Evolutionary conservation across 2,113 vertebrate species (phyloP), one percentile per base, ranked within the genome.

Genomic region (Stictonetta naevosa): DNA sequence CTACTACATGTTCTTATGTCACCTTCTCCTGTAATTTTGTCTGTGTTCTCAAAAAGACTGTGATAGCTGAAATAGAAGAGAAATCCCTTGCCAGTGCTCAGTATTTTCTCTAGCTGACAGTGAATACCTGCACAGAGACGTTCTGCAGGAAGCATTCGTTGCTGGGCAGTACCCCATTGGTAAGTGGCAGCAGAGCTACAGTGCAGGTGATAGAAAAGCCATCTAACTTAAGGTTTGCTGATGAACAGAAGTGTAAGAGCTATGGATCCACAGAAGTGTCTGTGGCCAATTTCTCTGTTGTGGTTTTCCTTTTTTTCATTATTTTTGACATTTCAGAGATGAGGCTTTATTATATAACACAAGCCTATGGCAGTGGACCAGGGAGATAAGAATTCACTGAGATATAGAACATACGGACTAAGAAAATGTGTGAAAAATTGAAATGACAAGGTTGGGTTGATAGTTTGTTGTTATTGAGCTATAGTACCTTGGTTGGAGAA

Each of bases 361-460:
- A 95, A 92, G 77, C 62, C 59, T 92, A 63, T 82, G 77, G 63
- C 87, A 81, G 72, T 92, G 86, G 94, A 93, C 93, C 46, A 62
- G 62, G 56, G 62, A 97, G 88, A 96, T 92, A 95, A 95, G 90
- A 96, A 96, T 94, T 93, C 86, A 78, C 59, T 67, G 86, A 94
- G 81, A 96, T 83, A 78, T 34, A 89, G 83, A 93, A 96, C 48
- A 92, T 53, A 88, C 16, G 92, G 78, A 50, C 84, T 90, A 92
- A 93, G 89, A 96, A 96, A 97, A 95, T 86, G 84, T 87, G 92
- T 96, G 92, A 85, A 94, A 97, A 98, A 97, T 86, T 96, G 81
- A 94, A 96, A 96, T 94, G 77, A 95, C 93, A 95, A 92, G 85
- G 62, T 12, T 90, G 42, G 34, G 75, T 69, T 96, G 91, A 88